These are phyloP conservation scores for Cyanoramphus novaezelandiae DNA, from an alignment of 2,113 vertebrate species.

Conservation along the genomic window DNA sequence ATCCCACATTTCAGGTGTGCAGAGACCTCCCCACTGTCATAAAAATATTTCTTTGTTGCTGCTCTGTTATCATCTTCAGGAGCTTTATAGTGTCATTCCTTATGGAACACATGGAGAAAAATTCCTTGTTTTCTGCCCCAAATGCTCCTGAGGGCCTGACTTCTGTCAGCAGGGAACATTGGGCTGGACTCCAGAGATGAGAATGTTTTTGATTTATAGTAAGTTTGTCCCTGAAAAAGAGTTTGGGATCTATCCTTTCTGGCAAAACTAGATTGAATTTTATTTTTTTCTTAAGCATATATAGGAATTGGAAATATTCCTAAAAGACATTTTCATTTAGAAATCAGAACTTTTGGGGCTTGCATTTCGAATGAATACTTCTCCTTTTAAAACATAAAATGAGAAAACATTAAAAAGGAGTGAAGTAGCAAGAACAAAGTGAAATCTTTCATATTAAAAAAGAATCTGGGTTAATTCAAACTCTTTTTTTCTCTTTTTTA, in stretches of 20 bases:
- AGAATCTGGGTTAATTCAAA: background rate
- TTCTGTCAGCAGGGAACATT: background rate
- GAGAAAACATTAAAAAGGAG: background rate
- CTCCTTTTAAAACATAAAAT: background rate
- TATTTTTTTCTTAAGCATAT: background rate
- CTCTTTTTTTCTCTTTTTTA: background rate
- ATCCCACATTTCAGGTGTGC: rapidly evolving
- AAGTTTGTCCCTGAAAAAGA: background rate
- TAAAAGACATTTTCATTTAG: background rate
- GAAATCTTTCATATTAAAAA: background rate
- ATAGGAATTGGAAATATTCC: background rate
- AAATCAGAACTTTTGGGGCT: background rate
- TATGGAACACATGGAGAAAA: background rate
- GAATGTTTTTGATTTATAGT: background rate
- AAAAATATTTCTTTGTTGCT: background rate
- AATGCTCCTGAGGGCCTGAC: background rate
- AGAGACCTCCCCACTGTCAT: background rate
- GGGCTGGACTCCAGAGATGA: background rate
- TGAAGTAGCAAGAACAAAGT: background rate
- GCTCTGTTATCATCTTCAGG: background rate
- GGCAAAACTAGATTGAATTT: background rate
- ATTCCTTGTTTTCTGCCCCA: background rate
- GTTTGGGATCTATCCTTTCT: background rate
- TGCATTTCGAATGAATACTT: background rate
- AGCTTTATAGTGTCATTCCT: background rate